Percentiles rank a stretch among this genome's conserved stretches.
Conservation (phyloP, 2,888 invertebrate species). For the Tipula vernalis region DNA sequence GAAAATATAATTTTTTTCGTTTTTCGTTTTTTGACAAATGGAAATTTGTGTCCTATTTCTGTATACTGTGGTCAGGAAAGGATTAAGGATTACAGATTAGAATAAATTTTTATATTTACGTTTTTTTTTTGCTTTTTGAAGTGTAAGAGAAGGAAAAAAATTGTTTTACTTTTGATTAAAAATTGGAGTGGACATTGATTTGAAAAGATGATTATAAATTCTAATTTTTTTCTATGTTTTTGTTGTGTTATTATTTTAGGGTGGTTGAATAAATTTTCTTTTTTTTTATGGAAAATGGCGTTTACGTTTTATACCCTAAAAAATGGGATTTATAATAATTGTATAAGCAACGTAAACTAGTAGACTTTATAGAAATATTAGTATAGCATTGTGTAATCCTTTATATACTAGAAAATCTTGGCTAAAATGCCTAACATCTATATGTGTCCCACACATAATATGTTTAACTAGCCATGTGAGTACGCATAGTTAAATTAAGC, state of each 20-base stretch:
- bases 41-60: not conserved
- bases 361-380: no score
- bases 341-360: no score
- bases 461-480: no score
- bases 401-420: no score
- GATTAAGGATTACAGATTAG: not conserved
- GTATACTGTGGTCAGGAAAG: not conserved
- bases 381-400: no score
- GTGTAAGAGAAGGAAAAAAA: not conserved
- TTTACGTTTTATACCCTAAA: not conserved
- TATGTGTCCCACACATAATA: no score
- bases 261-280: not conserved
- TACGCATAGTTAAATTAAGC: no score
- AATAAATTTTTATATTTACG: not conserved
- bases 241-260: not conserved
- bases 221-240: not conserved
- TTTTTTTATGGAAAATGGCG: not conserved
- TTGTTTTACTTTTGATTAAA: not conserved
- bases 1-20: not conserved
- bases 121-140: not conserved
- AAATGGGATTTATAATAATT: no score
- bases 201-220: slow-evolving; percentile 4
- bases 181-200: not conserved
- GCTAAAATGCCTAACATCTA: no score
- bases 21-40: slow-evolving; percentile 4